phyloP scores from a whole-genome alignment of 1,140 invertebrate species.

The Bombus terrestris region DNA sequence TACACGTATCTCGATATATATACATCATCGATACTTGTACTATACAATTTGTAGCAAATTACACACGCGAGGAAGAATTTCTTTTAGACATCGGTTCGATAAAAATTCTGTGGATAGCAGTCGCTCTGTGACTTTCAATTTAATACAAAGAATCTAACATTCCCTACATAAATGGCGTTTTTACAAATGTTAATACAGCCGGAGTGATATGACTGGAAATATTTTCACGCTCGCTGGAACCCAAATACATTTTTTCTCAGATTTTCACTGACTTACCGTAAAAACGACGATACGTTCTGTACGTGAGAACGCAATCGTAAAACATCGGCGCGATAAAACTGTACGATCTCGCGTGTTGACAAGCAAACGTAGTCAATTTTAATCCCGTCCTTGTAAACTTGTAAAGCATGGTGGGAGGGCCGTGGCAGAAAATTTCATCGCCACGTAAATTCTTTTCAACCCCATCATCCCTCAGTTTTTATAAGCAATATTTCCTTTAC shows the following conservation, averaged over 20 bases:
- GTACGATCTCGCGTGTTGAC: background rate
- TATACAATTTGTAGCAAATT: too few species aligned
- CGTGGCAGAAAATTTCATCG: background rate
- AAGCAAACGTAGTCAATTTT: conserved; percentile 6
- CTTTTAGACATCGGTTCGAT: too few species aligned
- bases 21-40: too few species aligned
- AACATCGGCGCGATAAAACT: background rate
- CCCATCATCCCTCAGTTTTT: fast-evolving
- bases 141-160: background rate
- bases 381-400: background rate
- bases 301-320: background rate
- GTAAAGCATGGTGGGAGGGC: too few species aligned
- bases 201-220: too few species aligned
- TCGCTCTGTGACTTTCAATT: background rate
- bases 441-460: too few species aligned
- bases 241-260: background rate
- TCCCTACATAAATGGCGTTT: background rate
- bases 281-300: conserved; percentile 12
- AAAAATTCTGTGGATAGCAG: too few species aligned
- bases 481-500: background rate
- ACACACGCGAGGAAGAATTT: too few species aligned
- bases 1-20: too few species aligned
- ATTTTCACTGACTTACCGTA: background rate
- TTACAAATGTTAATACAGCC: too few species aligned
- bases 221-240: background rate